Evolutionary conservation across 2,113 vertebrate genomes (phyloP), one percentile per base, ranked within the genome.

Genomic region (Damaliscus lunatus): DNA sequence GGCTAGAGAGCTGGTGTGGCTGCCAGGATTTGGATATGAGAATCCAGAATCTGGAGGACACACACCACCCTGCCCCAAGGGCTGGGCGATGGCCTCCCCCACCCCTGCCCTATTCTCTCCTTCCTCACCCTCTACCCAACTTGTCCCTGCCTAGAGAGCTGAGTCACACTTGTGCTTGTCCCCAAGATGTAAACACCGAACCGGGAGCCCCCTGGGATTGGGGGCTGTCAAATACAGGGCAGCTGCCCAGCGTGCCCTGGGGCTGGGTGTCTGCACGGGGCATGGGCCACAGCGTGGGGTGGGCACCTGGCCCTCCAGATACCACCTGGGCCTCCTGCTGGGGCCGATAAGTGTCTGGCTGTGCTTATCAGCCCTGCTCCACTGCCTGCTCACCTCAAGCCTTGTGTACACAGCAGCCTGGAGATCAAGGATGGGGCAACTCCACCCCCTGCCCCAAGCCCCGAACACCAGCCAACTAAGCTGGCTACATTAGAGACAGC

Each of bases 301-400:
- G 52, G 86, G 98, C 89, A 94, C 95, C 81, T 97, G 98, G 91
- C 90, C 27, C 85, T 55, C 92, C 89, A 52, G 98, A 98, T 82
- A 95, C 98, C 98, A 97, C 91, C 94, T 43, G 98, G 97, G 98
- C 97, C 98, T 98, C 96, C 98, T 98, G 98, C 43, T 90, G 84
- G 31, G 78, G 82, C 96, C 0, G 98, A 99, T 99, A 99, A 98
- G 97, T 97, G 15, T 59, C 62, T 1, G 13, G 88, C 84, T 89
- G 92, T 53, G 98, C 94, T 99, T 99, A 98, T 98, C 67, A 40
- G 83, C 55, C 71, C 33, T 0, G 2, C 31, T 1, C 21, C 60
- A 52, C 80, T 6, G 83, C 40, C 80, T 2, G 59, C 33, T 80
- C 71, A 5, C 64, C 94, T 88, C 52, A 5, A n/a, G 5, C 29